Percentiles rank a stretch among this genome's conserved stretches.
Conservation (phyloP, 2,797 vertebrate genomes). For the Bovichtus diacanthus region DNA sequence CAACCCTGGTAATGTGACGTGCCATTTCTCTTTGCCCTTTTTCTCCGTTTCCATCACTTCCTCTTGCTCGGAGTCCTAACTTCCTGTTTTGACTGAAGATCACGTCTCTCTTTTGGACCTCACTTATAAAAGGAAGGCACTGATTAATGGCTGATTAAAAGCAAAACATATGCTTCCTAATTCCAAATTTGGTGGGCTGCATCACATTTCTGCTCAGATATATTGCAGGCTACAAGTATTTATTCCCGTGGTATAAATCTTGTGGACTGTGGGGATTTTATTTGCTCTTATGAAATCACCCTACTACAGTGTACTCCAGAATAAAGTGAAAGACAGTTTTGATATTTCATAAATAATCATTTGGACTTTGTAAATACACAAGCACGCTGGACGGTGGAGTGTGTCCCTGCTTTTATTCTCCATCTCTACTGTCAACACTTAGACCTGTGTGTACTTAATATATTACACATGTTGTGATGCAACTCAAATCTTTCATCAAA, state of each 20-base stretch:
- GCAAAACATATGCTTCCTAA: background rate
- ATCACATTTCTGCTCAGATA: background rate
- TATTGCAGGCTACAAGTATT: background rate
- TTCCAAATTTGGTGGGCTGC: background rate
- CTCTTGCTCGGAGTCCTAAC: background rate
- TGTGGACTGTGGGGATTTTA: background rate
- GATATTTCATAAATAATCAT: background rate
- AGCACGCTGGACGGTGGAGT: background rate
- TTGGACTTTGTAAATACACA: background rate
- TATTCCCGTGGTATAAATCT: background rate
- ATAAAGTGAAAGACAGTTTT: background rate
- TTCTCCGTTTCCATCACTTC: background rate
- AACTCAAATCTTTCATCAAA: background rate
- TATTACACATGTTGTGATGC: background rate
- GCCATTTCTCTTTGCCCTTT: conserved; percentile 5
- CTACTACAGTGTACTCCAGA: background rate
- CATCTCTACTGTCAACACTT: background rate
- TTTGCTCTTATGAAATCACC: conserved; percentile 5
- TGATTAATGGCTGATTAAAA: background rate
- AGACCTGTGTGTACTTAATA: background rate
- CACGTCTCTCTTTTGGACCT: background rate
- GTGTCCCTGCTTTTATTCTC: background rate
- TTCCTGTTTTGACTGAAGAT: background rate
- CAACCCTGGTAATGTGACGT: conserved; percentile 13
- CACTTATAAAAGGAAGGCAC: background rate